phyloP scores from a whole-genome alignment of 1,140 invertebrate genomes.

The Drosophila jambulina region DNA sequence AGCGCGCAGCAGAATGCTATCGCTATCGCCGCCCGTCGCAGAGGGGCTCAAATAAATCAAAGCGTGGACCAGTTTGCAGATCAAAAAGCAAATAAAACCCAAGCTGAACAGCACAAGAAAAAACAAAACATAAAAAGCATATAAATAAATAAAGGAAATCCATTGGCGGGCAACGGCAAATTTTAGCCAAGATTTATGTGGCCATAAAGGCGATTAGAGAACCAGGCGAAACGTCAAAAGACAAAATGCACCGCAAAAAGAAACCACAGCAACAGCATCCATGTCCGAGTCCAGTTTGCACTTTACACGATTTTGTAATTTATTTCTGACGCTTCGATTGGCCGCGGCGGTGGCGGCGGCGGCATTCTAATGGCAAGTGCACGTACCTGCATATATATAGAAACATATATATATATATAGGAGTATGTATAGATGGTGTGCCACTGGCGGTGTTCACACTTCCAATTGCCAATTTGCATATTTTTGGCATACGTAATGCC shows the following conservation, averaged over 20 bases:
- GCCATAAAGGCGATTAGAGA: conserved; percentile 80
- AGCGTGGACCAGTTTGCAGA: conserved; percentile 73
- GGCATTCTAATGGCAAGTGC: conserved; percentile 81
- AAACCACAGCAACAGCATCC: conserved; percentile 31
- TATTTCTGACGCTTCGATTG: conserved; percentile 81
- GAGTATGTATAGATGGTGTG: conserved; percentile 22
- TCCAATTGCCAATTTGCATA: conserved; percentile 80
- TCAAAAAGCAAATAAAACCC: conserved; percentile 58
- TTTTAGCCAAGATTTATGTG: conserved; percentile 80
- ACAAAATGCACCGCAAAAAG: conserved; percentile 54
- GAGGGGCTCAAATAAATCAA: conserved; percentile 75
- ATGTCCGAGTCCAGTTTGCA: conserved; percentile 72
- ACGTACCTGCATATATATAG: conserved; percentile 19
- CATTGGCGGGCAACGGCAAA: conserved; percentile 79
- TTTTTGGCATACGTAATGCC: conserved; percentile 81
- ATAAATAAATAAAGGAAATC: conserved; percentile 52
- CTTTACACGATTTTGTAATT: conserved; percentile 82
- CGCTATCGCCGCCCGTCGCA: conserved; percentile 43
- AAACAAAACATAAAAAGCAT: conserved; percentile 37
- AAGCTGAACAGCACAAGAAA: conserved; percentile 16
- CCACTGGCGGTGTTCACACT: conserved; percentile 80
- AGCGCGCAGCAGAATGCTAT: conserved; percentile 58
- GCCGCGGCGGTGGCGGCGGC: conserved; percentile 25
- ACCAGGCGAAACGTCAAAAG: conserved; percentile 73
- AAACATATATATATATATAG: background rate